A percentile compares a stretch with the other conserved stretches of the same genome.
Conservation (phyloP, 2,888 invertebrate genomes). For the Sturmia bella region DNA sequence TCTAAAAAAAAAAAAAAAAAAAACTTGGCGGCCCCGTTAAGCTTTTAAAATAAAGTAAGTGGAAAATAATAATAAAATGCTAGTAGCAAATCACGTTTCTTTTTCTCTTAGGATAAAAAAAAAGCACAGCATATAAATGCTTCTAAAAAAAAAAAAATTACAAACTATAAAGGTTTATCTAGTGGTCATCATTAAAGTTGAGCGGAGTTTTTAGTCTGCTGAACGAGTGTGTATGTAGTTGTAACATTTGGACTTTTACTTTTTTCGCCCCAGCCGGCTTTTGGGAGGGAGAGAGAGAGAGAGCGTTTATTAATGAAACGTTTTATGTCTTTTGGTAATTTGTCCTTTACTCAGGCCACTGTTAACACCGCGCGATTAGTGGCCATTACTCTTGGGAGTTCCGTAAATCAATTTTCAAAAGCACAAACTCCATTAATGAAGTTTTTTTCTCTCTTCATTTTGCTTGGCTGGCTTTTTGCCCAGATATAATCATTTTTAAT, state of each 20-base stretch:
- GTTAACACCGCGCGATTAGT: constrained; percentile 38
- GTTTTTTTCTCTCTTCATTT: not conserved
- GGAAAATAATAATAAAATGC: constrained; percentile 69
- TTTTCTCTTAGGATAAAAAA: constrained; percentile 56
- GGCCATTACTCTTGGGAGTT: constrained; percentile 62
- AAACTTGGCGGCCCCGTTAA: constrained; percentile 10
- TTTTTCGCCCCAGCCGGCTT: constrained; percentile 28
- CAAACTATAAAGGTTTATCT: constrained; percentile 49
- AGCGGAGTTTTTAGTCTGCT: constrained; percentile 20
- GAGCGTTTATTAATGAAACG: constrained; percentile 40
- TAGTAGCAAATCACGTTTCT: constrained; percentile 70
- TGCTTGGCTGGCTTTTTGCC: no score
- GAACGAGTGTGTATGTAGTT: no score
- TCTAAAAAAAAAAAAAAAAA: no score
- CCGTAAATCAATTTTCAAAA: constrained; percentile 64
- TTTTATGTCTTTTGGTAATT: constrained; percentile 35
- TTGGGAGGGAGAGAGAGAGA: not conserved
- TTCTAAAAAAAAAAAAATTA: constrained; percentile 43
- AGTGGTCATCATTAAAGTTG: constrained; percentile 59
- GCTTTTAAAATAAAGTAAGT: constrained; percentile 49
- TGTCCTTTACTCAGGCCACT: constrained; percentile 48
- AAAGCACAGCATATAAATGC: constrained; percentile 39
- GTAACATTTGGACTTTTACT: constrained; percentile 64
- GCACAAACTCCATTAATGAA: constrained; percentile 30
- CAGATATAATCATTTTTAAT: constrained; percentile 45